Evolutionary conservation across 1,140 invertebrate genomes (phyloP).

Genomic region (Drosophila santomea): DNA sequence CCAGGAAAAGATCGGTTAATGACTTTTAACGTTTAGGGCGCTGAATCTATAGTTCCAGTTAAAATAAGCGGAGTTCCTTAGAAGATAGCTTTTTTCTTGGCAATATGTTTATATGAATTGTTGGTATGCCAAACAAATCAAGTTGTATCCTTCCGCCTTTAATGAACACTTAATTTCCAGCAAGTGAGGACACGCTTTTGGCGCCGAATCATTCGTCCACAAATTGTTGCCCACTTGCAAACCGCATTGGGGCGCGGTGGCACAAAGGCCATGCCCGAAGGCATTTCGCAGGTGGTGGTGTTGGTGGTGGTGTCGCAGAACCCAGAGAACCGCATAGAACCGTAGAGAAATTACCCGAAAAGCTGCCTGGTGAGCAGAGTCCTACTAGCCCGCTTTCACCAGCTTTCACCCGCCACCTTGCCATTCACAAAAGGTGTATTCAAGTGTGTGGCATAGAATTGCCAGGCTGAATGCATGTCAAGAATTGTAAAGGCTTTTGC

Average conservation of each 20-base stretch:
- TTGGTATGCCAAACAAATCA: no score
- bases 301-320: neutral
- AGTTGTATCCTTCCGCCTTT: neutral
- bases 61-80: no score
- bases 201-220: neutral
- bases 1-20: slow-evolving; percentile 8
- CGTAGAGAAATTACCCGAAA: slow-evolving; percentile 6
- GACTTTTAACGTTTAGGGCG: neutral
- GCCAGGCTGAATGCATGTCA: slow-evolving; percentile 69
- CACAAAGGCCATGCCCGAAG: slow-evolving; percentile 28
- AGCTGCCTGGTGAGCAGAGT: neutral
- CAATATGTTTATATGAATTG: no score
- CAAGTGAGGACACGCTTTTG: neutral
- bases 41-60: neutral
- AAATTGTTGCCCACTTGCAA: slow-evolving; percentile 11
- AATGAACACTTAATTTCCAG: neutral
- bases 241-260: slow-evolving; percentile 25
- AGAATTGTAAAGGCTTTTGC: slow-evolving; percentile 62
- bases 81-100: no score
- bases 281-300: neutral
- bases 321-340: neutral
- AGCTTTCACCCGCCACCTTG: neutral
- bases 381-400: no score
- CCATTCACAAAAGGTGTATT: slow-evolving; percentile 50
- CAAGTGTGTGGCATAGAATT: slow-evolving; percentile 66